These are phyloP conservation scores for Zingel zingel DNA, from an alignment of 2,113 vertebrate species.

Conservation along the genomic window DNA sequence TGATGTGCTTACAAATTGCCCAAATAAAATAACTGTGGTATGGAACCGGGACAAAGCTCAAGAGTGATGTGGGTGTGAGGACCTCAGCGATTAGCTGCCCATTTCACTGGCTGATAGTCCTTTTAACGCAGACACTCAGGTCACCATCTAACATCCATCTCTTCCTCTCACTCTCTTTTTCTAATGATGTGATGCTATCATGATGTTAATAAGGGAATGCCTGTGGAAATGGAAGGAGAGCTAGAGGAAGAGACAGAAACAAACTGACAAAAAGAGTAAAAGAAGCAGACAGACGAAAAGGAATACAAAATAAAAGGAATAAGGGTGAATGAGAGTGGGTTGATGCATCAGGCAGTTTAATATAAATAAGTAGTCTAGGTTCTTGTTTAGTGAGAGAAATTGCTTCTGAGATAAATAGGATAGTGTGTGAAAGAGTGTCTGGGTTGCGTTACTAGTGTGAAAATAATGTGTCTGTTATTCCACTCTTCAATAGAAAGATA, in stretches of 20 bases:
- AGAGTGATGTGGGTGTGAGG: conserved; percentile 46
- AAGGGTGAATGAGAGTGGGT: background rate
- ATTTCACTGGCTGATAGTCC: conserved; percentile 31
- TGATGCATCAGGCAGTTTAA: conserved; percentile 11
- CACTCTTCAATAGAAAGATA: background rate
- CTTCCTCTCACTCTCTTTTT: conserved; percentile 9
- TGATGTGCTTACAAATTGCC: background rate
- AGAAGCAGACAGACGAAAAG: background rate
- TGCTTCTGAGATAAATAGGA: background rate
- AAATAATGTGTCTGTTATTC: background rate
- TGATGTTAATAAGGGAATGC: conserved; percentile 37
- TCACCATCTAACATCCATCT: conserved; percentile 49
- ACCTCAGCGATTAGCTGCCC: conserved; percentile 48
- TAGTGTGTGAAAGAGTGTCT: background rate
- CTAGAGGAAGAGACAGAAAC: background rate
- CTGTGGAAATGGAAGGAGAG: background rate
- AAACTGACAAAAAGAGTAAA: conserved; percentile 15
- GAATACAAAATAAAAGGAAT: background rate
- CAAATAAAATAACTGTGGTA: background rate
- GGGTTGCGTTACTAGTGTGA: background rate
- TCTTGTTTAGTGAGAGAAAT: background rate
- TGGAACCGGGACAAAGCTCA: conserved; percentile 1
- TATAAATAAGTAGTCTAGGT: background rate
- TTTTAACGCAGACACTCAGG: conserved; percentile 35
- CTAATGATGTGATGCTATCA: conserved; percentile 36